Percentiles rank a stretch among this genome's conserved stretches.
phyloP scores from a whole-genome alignment of 2,797 vertebrate genomes.

The Anolis apletophallus region DNA sequence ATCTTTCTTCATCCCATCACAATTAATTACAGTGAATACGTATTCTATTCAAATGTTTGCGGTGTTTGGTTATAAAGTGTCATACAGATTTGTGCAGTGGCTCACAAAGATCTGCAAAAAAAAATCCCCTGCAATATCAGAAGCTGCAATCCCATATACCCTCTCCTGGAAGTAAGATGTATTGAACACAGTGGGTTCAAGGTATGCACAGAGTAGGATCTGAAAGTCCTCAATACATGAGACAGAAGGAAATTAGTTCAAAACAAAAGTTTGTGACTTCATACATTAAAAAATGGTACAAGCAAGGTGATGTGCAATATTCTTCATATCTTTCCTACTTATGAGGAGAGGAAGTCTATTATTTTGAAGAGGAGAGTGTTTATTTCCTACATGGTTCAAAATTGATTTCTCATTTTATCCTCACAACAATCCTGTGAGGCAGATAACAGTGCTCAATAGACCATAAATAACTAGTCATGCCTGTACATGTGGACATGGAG shows the following conservation, averaged over 20 bases:
- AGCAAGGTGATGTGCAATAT: background rate
- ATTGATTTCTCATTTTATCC: background rate
- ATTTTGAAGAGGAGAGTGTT: background rate
- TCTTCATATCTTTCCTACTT: background rate
- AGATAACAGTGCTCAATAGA: background rate
- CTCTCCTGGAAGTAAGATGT: background rate
- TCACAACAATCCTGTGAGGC: background rate
- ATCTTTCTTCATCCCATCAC: background rate
- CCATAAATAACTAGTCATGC: background rate
- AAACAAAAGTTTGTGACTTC: background rate
- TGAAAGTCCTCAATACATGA: background rate
- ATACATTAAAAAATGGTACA: background rate
- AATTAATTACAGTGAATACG: background rate
- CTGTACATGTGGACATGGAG: too few relatives aligned
- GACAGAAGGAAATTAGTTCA: background rate
- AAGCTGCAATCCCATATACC: background rate
- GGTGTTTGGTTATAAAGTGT: background rate
- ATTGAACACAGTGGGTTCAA: background rate
- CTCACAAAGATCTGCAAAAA: background rate
- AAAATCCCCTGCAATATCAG: background rate
- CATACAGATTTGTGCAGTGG: background rate
- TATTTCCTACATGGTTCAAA: background rate
- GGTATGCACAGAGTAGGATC: background rate
- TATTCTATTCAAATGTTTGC: background rate
- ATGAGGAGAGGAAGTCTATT: background rate